A percentile compares a stretch with the other conserved stretches of the same genome.
Conservation (phyloP, 2,797 vertebrate genomes). For the Perodicticus potto region DNA sequence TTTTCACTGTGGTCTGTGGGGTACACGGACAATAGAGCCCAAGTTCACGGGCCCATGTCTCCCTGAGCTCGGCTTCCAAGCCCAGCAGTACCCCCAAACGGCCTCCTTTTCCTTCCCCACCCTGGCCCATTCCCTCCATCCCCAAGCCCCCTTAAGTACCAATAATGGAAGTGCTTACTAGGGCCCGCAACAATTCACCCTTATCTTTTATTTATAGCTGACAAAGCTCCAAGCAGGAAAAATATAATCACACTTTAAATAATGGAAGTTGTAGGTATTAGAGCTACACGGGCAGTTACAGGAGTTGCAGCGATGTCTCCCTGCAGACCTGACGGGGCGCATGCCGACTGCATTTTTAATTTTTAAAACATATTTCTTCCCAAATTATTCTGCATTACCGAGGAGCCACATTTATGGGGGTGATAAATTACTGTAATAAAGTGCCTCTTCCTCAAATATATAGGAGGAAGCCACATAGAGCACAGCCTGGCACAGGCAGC, state of each 20-base stretch:
- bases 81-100: slow-evolving; percentile 37
- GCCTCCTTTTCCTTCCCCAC: slow-evolving; percentile 56
- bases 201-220: slow-evolving; percentile 98
- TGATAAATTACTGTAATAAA: slow-evolving; percentile 99
- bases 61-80: not conserved
- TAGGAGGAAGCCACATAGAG: slow-evolving; percentile 87
- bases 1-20: not conserved
- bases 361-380: slow-evolving; percentile 97
- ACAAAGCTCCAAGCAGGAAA: slow-evolving; percentile 94
- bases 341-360: slow-evolving; percentile 95
- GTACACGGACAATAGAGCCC: not conserved
- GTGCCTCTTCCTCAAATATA: slow-evolving; percentile 89
- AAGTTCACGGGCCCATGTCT: slow-evolving; percentile 6
- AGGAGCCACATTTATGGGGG: slow-evolving; percentile 95
- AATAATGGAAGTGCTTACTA: slow-evolving; percentile 96
- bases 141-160: slow-evolving; percentile 90
- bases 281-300: slow-evolving; percentile 92
- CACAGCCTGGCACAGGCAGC: slow-evolving; percentile 86
- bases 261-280: slow-evolving; percentile 93
- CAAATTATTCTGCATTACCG: slow-evolving; percentile 93
- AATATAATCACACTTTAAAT: slow-evolving; percentile 97
- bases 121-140: slow-evolving; percentile 62
- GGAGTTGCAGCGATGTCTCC: slow-evolving; percentile 94
- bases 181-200: slow-evolving; percentile 92
- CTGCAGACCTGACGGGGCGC: slow-evolving; percentile 90